Evolutionary conservation across 2,888 invertebrate species (phyloP).

Genomic region (Tanypteryx hageni): DNA sequence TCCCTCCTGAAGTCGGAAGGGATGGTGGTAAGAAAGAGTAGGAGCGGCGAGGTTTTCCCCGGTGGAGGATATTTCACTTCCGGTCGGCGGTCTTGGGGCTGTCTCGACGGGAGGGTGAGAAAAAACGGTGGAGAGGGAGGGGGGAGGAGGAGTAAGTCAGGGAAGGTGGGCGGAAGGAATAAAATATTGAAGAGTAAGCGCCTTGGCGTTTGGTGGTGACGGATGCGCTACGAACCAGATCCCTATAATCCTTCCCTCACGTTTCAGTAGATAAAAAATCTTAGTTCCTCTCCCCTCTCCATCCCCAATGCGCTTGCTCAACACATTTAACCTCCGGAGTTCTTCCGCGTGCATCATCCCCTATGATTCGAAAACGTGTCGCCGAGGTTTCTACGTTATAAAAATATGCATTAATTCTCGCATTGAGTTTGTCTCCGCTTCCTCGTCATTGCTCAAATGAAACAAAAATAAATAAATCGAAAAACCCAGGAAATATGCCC

Average conservation of each 20-base stretch:
- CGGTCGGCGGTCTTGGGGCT: slow-evolving; percentile 1
- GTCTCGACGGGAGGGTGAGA: neutral
- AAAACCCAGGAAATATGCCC: too few species aligned
- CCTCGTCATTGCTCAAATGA: too few species aligned
- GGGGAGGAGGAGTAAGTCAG: neutral
- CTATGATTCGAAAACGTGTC: too few species aligned
- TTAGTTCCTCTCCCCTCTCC: neutral
- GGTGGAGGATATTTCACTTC: slow-evolving; percentile 27
- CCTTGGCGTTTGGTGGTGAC: neutral
- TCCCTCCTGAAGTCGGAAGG: neutral
- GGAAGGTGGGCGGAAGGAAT: neutral
- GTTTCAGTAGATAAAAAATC: neutral
- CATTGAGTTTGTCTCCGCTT: too few species aligned
- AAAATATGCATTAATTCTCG: too few species aligned
- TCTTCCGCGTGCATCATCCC: too few species aligned
- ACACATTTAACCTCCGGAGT: too few species aligned
- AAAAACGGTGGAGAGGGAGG: neutral
- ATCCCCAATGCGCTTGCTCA: too few species aligned
- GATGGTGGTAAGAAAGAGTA: neutral
- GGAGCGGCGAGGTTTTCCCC: neutral
- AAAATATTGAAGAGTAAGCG: neutral
- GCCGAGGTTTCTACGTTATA: too few species aligned
- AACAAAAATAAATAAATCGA: too few species aligned
- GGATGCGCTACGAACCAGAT: neutral
- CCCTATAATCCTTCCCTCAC: neutral